A percentile compares a stretch with the other conserved stretches of the same genome.
phyloP scores from a whole-genome alignment of 2,888 invertebrate species.

The Eupithecia inturbata region DNA sequence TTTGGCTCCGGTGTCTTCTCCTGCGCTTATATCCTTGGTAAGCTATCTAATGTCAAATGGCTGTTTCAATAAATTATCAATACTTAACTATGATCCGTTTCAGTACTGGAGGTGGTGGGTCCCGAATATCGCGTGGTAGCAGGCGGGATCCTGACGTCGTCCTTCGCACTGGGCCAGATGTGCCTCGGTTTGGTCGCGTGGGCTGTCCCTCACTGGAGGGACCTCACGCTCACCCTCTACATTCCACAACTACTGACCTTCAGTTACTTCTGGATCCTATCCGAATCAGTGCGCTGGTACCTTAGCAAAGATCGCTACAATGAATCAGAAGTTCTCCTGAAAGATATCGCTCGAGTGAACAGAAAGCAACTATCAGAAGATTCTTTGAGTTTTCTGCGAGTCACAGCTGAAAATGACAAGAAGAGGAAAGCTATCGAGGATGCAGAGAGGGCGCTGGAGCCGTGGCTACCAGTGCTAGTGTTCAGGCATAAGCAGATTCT shows the following conservation, averaged over 20 bases:
- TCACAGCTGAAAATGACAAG: constrained; percentile 57
- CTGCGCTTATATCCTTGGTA: constrained; percentile 87
- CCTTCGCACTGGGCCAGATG: constrained; percentile 78
- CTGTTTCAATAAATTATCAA: neutral
- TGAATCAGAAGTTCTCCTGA: constrained; percentile 85
- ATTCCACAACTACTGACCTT: constrained; percentile 87
- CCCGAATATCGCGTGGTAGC: constrained; percentile 87
- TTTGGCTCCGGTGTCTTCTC: constrained; percentile 87
- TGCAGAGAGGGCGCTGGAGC: constrained; percentile 51
- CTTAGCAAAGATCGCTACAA: constrained; percentile 87
- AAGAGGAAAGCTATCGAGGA: constrained; percentile 49
- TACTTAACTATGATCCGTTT: neutral
- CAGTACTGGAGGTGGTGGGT: constrained; percentile 86
- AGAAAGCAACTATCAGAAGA: constrained; percentile 66
- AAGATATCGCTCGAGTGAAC: constrained; percentile 85
- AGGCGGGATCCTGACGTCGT: constrained; percentile 87
- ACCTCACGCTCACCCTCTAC: constrained; percentile 86
- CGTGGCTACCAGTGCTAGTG: constrained; percentile 64
- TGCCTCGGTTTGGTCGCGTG: constrained; percentile 81
- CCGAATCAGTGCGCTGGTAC: constrained; percentile 91
- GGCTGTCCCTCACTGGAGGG: constrained; percentile 87
- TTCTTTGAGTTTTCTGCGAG: constrained; percentile 58
- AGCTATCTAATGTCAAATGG: constrained; percentile 30
- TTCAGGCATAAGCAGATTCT: constrained; percentile 61
- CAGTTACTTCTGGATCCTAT: constrained; percentile 86